Base-by-base conservation (phyloP, 2,797 vertebrate species). In the Sebastes variabilis region DNA sequence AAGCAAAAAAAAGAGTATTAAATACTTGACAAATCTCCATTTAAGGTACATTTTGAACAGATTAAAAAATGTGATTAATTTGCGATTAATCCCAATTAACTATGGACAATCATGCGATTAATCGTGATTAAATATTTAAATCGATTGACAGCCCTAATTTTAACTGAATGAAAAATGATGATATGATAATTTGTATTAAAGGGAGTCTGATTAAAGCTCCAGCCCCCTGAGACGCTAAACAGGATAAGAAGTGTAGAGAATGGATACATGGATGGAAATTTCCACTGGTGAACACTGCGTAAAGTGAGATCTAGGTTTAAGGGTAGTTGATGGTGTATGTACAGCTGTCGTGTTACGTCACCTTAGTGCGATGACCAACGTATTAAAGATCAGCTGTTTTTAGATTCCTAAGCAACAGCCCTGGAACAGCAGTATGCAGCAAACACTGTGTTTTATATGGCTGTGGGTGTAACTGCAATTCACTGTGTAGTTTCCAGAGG, bases 391-490 rank as follows among this genome's bases (percentile, higher is more conserved):
- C 34, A 70, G 72, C 60, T 88, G 65, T 77, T 66, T 66, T 77
- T 80, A 66, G 42, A 82, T 85, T 75, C 75, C 81, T 64, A 46
- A 72, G 79, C 69, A 81, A 66, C 79, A 59, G 68, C 59, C 24
- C 20, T 22, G 10, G 67, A 79, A 76, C 72, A 62, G 22, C 74
- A 58, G 42, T 27, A 20, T 64, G 64, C 68, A 73, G 78, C 71
- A 76, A 67, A 73, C 55, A 22, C 16, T 6, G 10, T 59, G 36
- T 68, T 77, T 66, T 62, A 38, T 69, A 14, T 27, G 59, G 25
- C 68, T 49, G 30, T 65, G 59, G 62, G 67, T 77, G 36, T 2
- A 69, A 77, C 66, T 61, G 71, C 49, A 34, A 34, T 81, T 88
- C 42, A 74, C 11, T 54, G 12, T 54, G 14, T 54, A 30, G 18